Conservation (phyloP, 2,113 vertebrate species). For the Marmota flaviventris region DNA sequence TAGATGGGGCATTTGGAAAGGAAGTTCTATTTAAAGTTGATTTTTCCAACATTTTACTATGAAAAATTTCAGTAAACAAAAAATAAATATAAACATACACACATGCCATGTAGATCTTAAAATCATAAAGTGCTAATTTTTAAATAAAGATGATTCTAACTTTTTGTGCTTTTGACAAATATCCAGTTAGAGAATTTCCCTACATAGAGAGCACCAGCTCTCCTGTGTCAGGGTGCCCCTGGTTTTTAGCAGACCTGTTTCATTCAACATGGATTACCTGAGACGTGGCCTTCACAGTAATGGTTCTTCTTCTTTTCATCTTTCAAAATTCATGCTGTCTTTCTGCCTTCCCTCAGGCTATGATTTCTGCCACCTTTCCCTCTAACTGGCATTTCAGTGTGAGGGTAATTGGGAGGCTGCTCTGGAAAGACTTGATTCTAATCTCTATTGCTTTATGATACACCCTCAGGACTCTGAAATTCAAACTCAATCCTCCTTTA, state of each 20-base stretch:
- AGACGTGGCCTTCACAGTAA: background rate
- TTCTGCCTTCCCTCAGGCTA: background rate
- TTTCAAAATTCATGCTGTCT: background rate
- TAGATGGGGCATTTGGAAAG: slow-evolving; percentile 36
- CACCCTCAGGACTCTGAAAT: slow-evolving; percentile 44
- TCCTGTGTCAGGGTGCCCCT: background rate
- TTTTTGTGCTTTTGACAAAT: slow-evolving; percentile 6
- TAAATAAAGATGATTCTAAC: slow-evolving; percentile 23
- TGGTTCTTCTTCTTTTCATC: background rate
- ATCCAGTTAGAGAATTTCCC: background rate
- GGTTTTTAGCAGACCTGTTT: background rate
- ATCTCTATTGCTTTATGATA: background rate
- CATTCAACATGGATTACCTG: background rate
- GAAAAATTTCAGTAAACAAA: slow-evolving; percentile 29
- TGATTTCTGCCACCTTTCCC: background rate
- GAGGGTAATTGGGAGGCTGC: background rate
- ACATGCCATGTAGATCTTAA: background rate
- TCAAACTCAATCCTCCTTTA: slow-evolving; percentile 50
- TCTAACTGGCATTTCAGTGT: background rate
- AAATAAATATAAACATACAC: background rate
- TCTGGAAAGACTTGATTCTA: background rate
- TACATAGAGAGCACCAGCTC: background rate
- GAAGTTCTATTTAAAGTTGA: slow-evolving; percentile 53
- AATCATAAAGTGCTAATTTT: slow-evolving; percentile 27
- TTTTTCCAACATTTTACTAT: slow-evolving; percentile 18